phyloP scores from a whole-genome alignment of 2,888 invertebrate genomes.

The Stenurella melanura region DNA sequence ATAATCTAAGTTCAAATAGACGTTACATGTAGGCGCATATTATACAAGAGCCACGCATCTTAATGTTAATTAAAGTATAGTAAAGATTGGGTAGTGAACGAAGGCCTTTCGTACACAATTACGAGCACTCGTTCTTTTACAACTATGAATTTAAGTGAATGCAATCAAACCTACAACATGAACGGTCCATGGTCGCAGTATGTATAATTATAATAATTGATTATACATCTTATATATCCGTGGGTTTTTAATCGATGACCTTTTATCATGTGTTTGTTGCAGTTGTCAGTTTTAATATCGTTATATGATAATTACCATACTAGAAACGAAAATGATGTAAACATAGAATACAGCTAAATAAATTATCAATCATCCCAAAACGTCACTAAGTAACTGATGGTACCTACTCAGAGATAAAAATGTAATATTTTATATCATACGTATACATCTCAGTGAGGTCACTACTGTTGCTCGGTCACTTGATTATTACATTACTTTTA shows the following conservation, averaged over 20 bases:
- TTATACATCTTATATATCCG: slow-evolving; percentile 22
- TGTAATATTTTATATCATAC: too few species aligned
- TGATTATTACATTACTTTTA: too few species aligned
- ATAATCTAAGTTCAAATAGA: too few species aligned
- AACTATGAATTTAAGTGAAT: not conserved
- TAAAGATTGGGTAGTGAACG: not conserved
- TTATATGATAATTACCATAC: not conserved
- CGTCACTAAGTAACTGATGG: not conserved
- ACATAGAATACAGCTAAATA: not conserved
- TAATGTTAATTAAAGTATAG: slow-evolving; percentile 7
- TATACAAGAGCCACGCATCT: not conserved
- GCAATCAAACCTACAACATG: slow-evolving; percentile 12
- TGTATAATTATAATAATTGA: slow-evolving; percentile 16
- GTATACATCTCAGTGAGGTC: too few species aligned
- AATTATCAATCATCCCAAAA: not conserved
- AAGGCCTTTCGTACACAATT: not conserved
- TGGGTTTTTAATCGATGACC: slow-evolving; percentile 24
- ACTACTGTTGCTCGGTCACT: too few species aligned
- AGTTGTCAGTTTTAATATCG: not conserved
- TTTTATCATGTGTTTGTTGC: slow-evolving; percentile 8
- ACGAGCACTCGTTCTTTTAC: not conserved
- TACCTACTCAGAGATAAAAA: too few species aligned
- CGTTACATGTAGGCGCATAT: not conserved
- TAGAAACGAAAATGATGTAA: not conserved
- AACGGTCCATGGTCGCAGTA: not conserved